Conservation (phyloP, 2,888 invertebrate species). For the Mellilla xanthometata region DNA sequence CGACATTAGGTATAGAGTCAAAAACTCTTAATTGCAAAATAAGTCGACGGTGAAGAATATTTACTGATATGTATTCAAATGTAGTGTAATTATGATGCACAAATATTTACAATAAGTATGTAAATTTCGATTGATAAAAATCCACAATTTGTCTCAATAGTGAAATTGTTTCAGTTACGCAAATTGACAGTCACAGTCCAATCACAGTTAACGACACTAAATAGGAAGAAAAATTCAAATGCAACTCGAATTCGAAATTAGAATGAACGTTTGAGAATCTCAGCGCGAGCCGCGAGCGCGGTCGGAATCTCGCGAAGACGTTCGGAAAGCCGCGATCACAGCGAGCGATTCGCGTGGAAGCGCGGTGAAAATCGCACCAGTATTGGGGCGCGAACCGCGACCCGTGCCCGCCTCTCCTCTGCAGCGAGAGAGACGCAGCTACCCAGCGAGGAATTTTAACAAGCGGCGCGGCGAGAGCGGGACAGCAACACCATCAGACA, state of each 20-base stretch:
- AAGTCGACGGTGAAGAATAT: too few relatives aligned
- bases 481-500: slow-evolving; percentile 72
- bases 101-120: too few relatives aligned
- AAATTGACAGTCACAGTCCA: slow-evolving; percentile 37
- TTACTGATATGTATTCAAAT: too few relatives aligned
- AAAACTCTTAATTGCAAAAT: too few relatives aligned
- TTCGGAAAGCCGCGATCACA: slow-evolving; percentile 50
- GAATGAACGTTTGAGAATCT: slow-evolving; percentile 5
- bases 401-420: slow-evolving; percentile 62
- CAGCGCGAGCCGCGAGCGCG: slow-evolving; percentile 35
- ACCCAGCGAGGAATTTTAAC: slow-evolving; percentile 79
- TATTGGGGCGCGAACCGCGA: slow-evolving; percentile 70
- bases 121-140: slow-evolving; percentile 1
- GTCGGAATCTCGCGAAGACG: slow-evolving; percentile 44
- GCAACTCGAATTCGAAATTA: slow-evolving; percentile 30
- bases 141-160: too few relatives aligned
- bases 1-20: too few relatives aligned
- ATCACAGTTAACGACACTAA: slow-evolving; percentile 47
- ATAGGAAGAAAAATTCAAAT: slow-evolving; percentile 30
- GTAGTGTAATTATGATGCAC: too few relatives aligned
- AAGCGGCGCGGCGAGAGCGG: slow-evolving; percentile 76
- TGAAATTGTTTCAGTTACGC: too few relatives aligned
- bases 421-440: slow-evolving; percentile 72
- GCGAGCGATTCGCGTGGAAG: slow-evolving; percentile 75
- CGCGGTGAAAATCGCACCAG: slow-evolving; percentile 77